A percentile compares a stretch with the other conserved stretches of the same genome.
Conservation (phyloP, 2,888 invertebrate genomes). For the Sympetrum striolatum region DNA sequence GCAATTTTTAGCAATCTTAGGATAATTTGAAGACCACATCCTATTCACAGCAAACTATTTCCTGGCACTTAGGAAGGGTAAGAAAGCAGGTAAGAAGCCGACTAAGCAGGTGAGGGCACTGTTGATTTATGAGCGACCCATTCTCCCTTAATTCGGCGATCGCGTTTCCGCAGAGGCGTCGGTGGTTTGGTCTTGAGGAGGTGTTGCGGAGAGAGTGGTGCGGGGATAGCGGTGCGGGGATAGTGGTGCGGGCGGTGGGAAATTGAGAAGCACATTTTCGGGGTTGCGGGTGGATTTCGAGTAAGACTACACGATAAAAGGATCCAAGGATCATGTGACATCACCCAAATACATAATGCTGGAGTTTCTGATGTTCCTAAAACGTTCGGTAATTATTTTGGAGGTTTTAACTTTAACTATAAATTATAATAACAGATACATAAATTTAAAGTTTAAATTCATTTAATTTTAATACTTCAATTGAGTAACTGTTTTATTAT, state of each 20-base stretch:
- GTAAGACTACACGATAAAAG: background rate
- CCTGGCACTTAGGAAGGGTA: background rate
- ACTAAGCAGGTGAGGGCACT: background rate
- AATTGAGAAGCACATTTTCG: background rate
- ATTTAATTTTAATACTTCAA: too few relatives aligned
- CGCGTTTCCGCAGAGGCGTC: background rate
- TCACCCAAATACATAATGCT: too few relatives aligned
- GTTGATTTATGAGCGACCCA: slow-evolving; percentile 14
- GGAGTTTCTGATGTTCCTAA: too few relatives aligned
- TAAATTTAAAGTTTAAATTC: too few relatives aligned
- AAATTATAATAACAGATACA: too few relatives aligned
- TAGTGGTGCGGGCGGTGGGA: background rate
- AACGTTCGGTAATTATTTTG: too few relatives aligned
- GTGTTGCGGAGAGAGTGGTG: background rate
- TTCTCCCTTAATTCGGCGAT: slow-evolving; percentile 9
- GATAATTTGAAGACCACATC: too few relatives aligned
- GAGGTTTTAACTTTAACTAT: too few relatives aligned
- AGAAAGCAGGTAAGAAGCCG: background rate
- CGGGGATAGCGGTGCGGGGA: background rate
- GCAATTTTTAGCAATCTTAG: too few relatives aligned
- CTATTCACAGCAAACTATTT: too few relatives aligned
- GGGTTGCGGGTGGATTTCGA: background rate
- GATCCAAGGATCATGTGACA: too few relatives aligned
- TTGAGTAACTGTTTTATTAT: too few relatives aligned
- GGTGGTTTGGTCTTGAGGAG: background rate